Evolutionary conservation across 2,888 invertebrate species (phyloP).

Genomic region (Melitaea athalia): DNA sequence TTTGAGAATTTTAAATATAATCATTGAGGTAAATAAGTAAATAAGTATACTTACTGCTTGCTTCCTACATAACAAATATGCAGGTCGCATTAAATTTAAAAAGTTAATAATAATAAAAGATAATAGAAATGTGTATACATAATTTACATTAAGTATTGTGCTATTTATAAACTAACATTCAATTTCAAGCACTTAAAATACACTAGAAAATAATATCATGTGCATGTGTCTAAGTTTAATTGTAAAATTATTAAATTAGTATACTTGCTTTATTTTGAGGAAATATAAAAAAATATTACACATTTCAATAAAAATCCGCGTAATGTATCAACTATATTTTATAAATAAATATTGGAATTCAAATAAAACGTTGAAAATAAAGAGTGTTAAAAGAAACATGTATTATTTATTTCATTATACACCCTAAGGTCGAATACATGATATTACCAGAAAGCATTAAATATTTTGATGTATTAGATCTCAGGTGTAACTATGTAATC

Average conservation of each 20-base stretch:
- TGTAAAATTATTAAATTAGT: neutral
- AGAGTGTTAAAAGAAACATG: neutral
- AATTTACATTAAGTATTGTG: slow-evolving; percentile 26
- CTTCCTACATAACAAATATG: neutral
- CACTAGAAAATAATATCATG: slow-evolving; percentile 12
- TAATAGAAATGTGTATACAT: slow-evolving; percentile 1
- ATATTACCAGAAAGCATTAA: neutral
- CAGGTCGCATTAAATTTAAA: slow-evolving; percentile 2
- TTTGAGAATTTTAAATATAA: slow-evolving; percentile 35
- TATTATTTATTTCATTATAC: neutral
- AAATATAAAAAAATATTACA: slow-evolving; percentile 2
- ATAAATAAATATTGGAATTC: no score
- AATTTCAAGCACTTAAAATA: slow-evolving; percentile 19
- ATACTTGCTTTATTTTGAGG: slow-evolving; percentile 4
- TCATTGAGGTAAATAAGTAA: neutral
- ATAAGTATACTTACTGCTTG: slow-evolving; percentile 10
- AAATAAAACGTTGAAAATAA: neutral
- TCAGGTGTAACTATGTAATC: neutral
- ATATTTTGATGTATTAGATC: neutral
- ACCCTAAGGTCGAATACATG: neutral
- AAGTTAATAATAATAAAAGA: neutral
- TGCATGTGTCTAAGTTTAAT: slow-evolving; percentile 5
- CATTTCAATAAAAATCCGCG: neutral
- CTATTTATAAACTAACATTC: slow-evolving; percentile 35
- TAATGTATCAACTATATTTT: no score